Base-by-base conservation (phyloP, 1,140 invertebrate genomes). In the Elysia chlorotica region DNA sequence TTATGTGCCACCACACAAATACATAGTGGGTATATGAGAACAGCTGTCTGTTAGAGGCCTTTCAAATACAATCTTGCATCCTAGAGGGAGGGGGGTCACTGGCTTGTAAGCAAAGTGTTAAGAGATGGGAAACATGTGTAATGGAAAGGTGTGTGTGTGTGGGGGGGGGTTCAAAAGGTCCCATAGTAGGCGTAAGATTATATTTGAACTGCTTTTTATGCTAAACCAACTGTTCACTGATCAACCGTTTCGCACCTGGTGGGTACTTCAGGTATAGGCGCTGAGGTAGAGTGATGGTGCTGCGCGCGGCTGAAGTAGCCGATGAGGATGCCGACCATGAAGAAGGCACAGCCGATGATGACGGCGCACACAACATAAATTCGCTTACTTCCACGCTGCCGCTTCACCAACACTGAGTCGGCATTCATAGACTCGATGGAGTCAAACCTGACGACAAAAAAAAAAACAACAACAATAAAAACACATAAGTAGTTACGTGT, bases 371-470 rank as follows among this genome's bases (percentile, higher is more conserved):
- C 59, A 3, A 74, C 21, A 2, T 72, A 37, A 48, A 61, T 67
- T 14, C 65, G 65, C 65, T 75, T 75, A 65, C 36, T 75, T 0
- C 74, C 74, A 28, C 65, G 48, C 30, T 38, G 67, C 57, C 74
- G 48, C 56, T 68, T 75, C 31, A 75, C 74, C 56, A 75, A 54
- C 31, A 75, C 48, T 65, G 71, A 69, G 10, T 72, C 74, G 19
- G 54, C 53, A 68, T 75, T 75, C 74, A 75, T 75, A 0, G 74
- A 75, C 25, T 75, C 74, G 5, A 75, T 75, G 17, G 74, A 72
- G 66, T 75, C 74, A 63, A 75, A 75, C 56, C 74, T 75, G 25
- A 59, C 6, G 25, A 59, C 56, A 21, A 25, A 59, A 59, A 59
- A 59, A 10, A 59, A 21, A 28, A 59, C 56, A 21, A 25, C 56